A percentile compares a stretch with the other conserved stretches of the same genome.
Conservation (phyloP, 1,140 invertebrate species). For the Drosophila subobscura region DNA sequence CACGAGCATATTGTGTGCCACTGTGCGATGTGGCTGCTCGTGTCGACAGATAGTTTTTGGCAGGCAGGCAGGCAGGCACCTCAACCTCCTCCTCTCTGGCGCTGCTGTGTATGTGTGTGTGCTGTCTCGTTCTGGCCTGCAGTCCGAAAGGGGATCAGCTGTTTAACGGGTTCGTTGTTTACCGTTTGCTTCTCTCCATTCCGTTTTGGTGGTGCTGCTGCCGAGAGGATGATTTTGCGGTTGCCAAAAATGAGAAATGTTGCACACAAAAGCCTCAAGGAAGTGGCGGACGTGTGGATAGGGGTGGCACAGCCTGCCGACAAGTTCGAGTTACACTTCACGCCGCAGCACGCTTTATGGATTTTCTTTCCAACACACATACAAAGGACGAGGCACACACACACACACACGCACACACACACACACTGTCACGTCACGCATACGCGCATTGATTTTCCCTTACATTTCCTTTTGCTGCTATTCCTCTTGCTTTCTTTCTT, state of each 20-base stretch:
- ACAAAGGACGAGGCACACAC: no score
- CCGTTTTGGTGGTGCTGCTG: conserved; percentile 9
- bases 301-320: conserved; percentile 6
- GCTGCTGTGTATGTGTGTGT: not conserved
- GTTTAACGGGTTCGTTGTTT: conserved; percentile 62
- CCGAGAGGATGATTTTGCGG: conserved; percentile 16
- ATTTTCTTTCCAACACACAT: conserved; percentile 55
- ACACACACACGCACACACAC: conserved; percentile 1
- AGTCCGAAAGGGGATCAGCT: conserved; percentile 52
- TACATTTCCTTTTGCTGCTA: conserved; percentile 18
- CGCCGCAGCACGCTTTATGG: conserved; percentile 60
- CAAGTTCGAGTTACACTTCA: conserved; percentile 60
- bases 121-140: conserved; percentile 14
- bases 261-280: conserved; percentile 4
- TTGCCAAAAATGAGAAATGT: conserved; percentile 34
- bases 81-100: not conserved
- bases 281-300: no score
- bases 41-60: conserved; percentile 63
- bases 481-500: conserved; percentile 20
- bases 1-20: conserved; percentile 1
- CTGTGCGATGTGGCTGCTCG: conserved; percentile 29
- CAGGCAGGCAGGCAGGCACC: conserved; percentile 10
- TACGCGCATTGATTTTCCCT: conserved; percentile 74
- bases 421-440: conserved; percentile 27
- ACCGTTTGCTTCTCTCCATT: conserved; percentile 48